These are phyloP conservation scores for Styela plicata DNA, from an alignment of 23 tunicate genomes.

Conservation along the genomic window DNA sequence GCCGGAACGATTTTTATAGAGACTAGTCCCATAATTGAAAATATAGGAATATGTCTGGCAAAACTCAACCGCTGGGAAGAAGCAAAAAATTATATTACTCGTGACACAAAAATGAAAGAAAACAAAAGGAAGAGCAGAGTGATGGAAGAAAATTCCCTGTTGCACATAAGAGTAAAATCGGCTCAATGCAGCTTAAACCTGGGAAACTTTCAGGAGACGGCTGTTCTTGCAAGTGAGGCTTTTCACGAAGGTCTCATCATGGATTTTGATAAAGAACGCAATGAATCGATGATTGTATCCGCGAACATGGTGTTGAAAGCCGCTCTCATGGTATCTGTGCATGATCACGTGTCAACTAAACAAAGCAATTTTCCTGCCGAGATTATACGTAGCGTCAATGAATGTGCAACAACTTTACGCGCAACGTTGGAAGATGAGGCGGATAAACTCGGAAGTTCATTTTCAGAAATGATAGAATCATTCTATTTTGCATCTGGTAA, in stretches of 20 bases:
- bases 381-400: neutral
- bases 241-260: slow-evolving; percentile 24
- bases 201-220: slow-evolving; percentile 20
- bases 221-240: slow-evolving; percentile 17
- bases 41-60: slow-evolving; percentile 28
- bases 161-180: slow-evolving; percentile 22
- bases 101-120: slow-evolving; percentile 3
- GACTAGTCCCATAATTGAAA: neutral
- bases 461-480: slow-evolving; percentile 7
- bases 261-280: neutral
- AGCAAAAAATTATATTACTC: slow-evolving; percentile 16
- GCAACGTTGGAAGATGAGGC: neutral
- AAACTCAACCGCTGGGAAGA: slow-evolving; percentile 24
- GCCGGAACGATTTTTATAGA: neutral
- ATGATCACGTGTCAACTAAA: neutral
- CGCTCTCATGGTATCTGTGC: slow-evolving; percentile 7
- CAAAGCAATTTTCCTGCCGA: neutral
- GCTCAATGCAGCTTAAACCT: slow-evolving; percentile 25
- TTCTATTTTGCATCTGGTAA: slow-evolving; percentile 18
- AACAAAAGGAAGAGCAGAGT: slow-evolving; percentile 17
- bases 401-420: slow-evolving; percentile 10
- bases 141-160: slow-evolving; percentile 7
- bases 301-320: slow-evolving; percentile 17
- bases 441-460: neutral
- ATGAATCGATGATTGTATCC: slow-evolving; percentile 20